phyloP scores from a whole-genome alignment of 2,888 invertebrate species.

The Aelia acuminata region DNA sequence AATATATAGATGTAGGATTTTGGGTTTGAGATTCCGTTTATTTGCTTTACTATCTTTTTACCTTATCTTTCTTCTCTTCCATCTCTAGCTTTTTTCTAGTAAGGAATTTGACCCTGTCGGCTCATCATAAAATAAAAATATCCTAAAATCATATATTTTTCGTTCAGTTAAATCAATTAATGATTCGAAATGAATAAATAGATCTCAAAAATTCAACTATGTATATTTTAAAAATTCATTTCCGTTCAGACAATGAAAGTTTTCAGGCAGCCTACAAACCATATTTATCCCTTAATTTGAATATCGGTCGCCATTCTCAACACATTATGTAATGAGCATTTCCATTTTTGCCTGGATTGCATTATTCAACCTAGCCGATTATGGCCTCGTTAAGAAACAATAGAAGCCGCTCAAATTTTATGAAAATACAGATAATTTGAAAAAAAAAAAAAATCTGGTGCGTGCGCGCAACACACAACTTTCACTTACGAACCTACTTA shows the following conservation, averaged over 20 bases:
- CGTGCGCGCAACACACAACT: too few species aligned
- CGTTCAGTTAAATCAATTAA: too few species aligned
- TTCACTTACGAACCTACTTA: too few species aligned
- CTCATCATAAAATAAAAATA: background rate
- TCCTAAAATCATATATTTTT: background rate
- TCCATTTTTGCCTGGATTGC: background rate
- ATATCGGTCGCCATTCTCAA: background rate
- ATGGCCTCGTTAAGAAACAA: background rate
- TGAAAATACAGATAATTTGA: background rate
- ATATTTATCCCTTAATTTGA: background rate
- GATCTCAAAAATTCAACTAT: background rate
- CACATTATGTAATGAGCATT: background rate
- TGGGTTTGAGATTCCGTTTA: background rate
- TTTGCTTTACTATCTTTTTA: background rate
- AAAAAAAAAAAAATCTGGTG: too few species aligned
- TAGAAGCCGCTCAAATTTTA: background rate
- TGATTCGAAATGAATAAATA: too few species aligned
- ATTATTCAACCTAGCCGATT: background rate
- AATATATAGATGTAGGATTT: background rate
- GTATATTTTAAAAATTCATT: background rate
- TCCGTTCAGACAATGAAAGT: background rate
- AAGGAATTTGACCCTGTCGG: background rate
- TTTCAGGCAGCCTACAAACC: background rate
- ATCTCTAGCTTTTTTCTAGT: background rate
- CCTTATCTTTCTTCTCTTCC: background rate